Base-by-base conservation (phyloP, 2,797 vertebrate genomes). In the Arctocebus calabarensis region DNA sequence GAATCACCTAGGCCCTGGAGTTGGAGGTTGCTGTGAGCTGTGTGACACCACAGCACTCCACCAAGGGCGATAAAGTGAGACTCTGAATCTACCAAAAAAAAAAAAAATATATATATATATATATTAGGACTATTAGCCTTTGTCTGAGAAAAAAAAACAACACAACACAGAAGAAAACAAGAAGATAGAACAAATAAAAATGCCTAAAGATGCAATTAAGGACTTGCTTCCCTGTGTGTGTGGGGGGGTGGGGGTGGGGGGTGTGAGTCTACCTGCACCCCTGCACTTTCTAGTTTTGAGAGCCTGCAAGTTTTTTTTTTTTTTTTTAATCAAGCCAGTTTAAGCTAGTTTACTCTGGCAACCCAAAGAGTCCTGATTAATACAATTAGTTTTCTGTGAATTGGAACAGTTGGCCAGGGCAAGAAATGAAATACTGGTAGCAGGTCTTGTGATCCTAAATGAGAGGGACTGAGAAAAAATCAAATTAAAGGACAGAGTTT, bases 141-240 rank as follows among this genome's bases (percentile, higher is more conserved):
- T 84, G 55, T 40, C 73, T 75, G 29, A 81, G 88, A 25, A n/a
- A 83, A 86, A 90, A 94, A n/a, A n/a, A n/a, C n/a, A n/a, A n/a
- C n/a, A n/a, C 64, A 57, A 43, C 16, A 45, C 3, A 74, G 64
- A 83, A 62, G 68, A 64, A 52, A 59, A 57, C 25, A 48, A 68
- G 59, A 55, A 27, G 5, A 32, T 5, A 5, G 3, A 25, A 8
- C 16, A 29, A 25, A 13, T 48, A n/a, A 64, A 34, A 88, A 64
- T 32, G 57, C 32, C n/a, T 32, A 32, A 68, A 92, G 52, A 84
- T 45, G 9, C 23, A n/a, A 52, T 7, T 37, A 19, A 64, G 11
- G 12, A 27, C 52, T 70, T 32, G 45, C 40, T 71, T 57, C 23
- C 61, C n/a, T 83, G 23, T 59, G 45, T 43, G 71, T 59, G 45